Base-by-base conservation (phyloP, 30 jellyfish, hydroid and myxozoan genomes). In the Aurelia aurita region DNA sequence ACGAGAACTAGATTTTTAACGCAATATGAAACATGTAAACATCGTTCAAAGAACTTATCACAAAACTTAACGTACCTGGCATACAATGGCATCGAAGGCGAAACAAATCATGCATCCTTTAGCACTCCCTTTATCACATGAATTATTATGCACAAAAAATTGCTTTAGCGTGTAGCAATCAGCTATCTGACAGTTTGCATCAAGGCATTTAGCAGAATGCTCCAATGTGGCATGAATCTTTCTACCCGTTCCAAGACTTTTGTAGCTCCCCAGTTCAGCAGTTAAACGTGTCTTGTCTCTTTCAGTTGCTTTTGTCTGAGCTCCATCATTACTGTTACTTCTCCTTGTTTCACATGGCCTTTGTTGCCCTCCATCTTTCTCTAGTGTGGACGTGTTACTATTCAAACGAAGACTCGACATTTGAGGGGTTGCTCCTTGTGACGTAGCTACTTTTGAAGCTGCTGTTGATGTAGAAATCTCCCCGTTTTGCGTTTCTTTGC, bases 71-170 rank as follows among this genome's bases (percentile, higher is more conserved):
- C 79, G 16, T 70, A 83, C 93, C 87, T 77, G 85, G 25, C 84
- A 77, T 3, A 87, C 90, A 72, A 87, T 75, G 6, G 90, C 89
- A 55, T 87, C 96, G n/a, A 75, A 49, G 55, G 90, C 90, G 34
- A 64, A 55, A 49, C 96, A 87, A 3, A 75, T 77, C 55, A 64
- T 39, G 81, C 96, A 87, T 14, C 96, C 90, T 15, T 82, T 86
- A 12, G 45, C 55, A 26, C 87, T 87, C 47, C 57, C 68, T 55
- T 25, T 77, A 21, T 23, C 57, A 58, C 96, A 87, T 25, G 73
- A 25, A 11, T 28, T 27, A 7, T 39, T 66, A 49, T 87, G 96
- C 68, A 68, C 18, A 32, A 87, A 39, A 47, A 75, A 77, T 46
- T 77, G 86, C 87, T 87, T 87, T 6, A 77, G 29, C 0, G 78